Conservation (phyloP, 2,888 invertebrate species). For the Limulus polyphemus region DNA sequence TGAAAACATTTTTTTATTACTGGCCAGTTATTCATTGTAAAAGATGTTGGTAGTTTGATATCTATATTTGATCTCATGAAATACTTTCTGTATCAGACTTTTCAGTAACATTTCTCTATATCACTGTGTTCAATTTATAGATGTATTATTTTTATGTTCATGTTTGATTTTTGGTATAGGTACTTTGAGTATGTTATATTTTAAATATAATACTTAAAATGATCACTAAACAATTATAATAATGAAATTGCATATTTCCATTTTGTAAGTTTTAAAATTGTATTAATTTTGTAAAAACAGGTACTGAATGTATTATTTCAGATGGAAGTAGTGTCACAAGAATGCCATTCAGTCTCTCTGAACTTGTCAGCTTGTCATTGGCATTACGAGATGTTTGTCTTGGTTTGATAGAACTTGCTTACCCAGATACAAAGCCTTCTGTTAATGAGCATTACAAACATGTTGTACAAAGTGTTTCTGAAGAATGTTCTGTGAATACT, state of each 20-base stretch:
- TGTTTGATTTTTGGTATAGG: too few species aligned
- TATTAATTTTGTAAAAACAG: not conserved
- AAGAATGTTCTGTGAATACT: too few species aligned
- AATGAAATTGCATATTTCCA: not conserved
- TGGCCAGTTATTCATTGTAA: too few species aligned
- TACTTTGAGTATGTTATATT: not conserved
- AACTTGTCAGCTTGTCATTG: constrained; percentile 57
- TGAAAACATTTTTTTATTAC: too few species aligned
- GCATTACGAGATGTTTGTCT: constrained; percentile 65
- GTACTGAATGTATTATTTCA: constrained; percentile 2
- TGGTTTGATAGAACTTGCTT: constrained; percentile 72
- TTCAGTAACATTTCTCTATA: too few species aligned
- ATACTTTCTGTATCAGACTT: too few species aligned
- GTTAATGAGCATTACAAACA: constrained; percentile 47
- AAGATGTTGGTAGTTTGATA: too few species aligned
- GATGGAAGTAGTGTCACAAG: constrained; percentile 30
- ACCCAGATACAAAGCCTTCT: constrained; percentile 55
- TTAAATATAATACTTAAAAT: not conserved
- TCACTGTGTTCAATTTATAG: too few species aligned
- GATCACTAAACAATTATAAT: too few species aligned
- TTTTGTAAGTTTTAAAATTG: not conserved
- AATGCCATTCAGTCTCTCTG: constrained; percentile 59
- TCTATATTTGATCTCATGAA: too few species aligned
- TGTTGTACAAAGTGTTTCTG: constrained; percentile 34
- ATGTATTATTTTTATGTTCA: too few species aligned